Percentiles rank a stretch among this genome's conserved stretches.
Evolutionary conservation across 2,797 vertebrate species (phyloP).

Genomic region (Ctenopoma multispine): DNA sequence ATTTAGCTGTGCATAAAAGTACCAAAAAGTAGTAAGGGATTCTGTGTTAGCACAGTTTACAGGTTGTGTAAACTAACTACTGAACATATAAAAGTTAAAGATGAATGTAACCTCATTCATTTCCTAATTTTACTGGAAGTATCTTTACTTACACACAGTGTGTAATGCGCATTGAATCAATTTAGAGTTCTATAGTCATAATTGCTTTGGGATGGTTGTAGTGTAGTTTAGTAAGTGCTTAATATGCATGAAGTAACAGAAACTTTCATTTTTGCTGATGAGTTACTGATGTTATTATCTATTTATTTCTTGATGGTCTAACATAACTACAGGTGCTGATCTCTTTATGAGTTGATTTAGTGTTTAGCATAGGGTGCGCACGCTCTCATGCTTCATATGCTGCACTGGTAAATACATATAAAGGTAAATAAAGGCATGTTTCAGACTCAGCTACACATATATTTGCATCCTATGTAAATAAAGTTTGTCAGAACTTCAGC

Average conservation of each 20-base stretch:
- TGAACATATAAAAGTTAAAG: background rate
- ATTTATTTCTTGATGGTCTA: background rate
- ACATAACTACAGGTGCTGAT: background rate
- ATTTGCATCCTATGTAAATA: constrained; percentile 78
- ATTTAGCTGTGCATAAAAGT: background rate
- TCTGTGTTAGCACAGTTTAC: background rate
- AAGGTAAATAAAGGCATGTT: constrained; percentile 56
- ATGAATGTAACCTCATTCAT: background rate
- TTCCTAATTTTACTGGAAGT: constrained; percentile 2
- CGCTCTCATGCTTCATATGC: constrained; percentile 19
- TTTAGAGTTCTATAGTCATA: background rate
- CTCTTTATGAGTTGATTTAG: background rate
- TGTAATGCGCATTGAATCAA: background rate
- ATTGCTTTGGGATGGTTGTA: background rate
- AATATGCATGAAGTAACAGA: background rate
- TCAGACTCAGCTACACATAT: constrained; percentile 22
- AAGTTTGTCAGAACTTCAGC: constrained; percentile 35
- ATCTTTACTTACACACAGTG: constrained; percentile 12
- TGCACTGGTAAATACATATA: constrained; percentile 2
- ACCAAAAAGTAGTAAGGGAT: background rate
- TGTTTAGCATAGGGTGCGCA: constrained; percentile 8
- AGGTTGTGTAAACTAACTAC: background rate
- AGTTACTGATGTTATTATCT: background rate
- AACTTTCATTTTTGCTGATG: background rate
- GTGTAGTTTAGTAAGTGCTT: background rate